Evolutionary conservation across 2,113 vertebrate species (phyloP).

Genomic region (Platichthys stellatus): DNA sequence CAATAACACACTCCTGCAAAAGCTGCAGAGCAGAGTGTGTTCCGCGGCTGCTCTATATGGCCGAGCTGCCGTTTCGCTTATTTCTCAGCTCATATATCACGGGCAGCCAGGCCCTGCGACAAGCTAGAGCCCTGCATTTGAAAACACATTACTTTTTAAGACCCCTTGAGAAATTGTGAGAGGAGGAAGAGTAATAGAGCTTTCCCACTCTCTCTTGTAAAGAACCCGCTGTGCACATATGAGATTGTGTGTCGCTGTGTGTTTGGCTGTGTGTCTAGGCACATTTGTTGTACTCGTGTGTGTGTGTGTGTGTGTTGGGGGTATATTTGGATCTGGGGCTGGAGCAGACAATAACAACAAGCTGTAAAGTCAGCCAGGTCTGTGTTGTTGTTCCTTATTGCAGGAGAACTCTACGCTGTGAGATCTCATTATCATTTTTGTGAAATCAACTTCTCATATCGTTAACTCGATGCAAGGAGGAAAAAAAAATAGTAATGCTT

Average conservation of each 20-base stretch:
- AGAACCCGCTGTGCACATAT: slow-evolving; percentile 61
- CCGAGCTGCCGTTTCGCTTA: slow-evolving; percentile 42
- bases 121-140: slow-evolving; percentile 71
- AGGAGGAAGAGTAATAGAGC: slow-evolving; percentile 75
- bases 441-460: too few relatives aligned
- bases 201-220: slow-evolving; percentile 61
- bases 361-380: background rate
- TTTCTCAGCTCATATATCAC: slow-evolving; percentile 67
- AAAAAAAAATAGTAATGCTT: too few relatives aligned
- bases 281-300: background rate
- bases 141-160: slow-evolving; percentile 79
- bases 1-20: slow-evolving; percentile 22
- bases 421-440: too few relatives aligned
- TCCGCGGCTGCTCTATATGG: slow-evolving; percentile 6
- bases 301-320: background rate
- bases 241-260: slow-evolving; percentile 45
- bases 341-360: slow-evolving; percentile 26
- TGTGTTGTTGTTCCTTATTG: background rate
- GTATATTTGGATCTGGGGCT: slow-evolving; percentile 27
- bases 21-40: background rate
- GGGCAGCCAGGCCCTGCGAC: slow-evolving; percentile 40
- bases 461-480: too few relatives aligned
- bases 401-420: too few relatives aligned
- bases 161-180: slow-evolving; percentile 73
- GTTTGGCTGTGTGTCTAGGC: slow-evolving; percentile 18